A percentile compares a stretch with the other conserved stretches of the same genome.
phyloP scores from a whole-genome alignment of 2,113 vertebrate species.

The Hassar affinis region DNA sequence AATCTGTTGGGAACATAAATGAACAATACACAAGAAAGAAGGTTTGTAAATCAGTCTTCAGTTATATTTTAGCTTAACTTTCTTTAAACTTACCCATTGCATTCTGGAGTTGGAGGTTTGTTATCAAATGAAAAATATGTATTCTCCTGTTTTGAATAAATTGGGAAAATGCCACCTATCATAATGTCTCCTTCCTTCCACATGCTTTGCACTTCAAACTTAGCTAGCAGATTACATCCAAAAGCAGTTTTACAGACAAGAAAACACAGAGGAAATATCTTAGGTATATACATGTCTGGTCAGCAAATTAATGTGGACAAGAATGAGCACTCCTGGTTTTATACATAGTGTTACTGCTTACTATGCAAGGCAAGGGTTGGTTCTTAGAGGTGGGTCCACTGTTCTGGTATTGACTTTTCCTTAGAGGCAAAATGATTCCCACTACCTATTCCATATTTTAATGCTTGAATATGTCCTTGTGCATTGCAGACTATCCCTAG shows the following conservation, averaged over 20 bases:
- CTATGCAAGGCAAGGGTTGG: not conserved
- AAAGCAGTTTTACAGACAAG: constrained; percentile 45
- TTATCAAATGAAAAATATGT: constrained; percentile 52
- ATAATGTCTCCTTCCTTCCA: constrained; percentile 69
- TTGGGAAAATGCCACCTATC: constrained; percentile 74
- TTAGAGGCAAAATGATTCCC: not conserved
- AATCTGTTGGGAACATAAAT: constrained; percentile 57
- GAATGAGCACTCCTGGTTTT: constrained; percentile 11
- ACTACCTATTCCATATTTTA: not conserved
- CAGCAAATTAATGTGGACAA: not conserved
- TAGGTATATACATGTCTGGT: constrained; percentile 24
- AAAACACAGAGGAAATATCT: constrained; percentile 17
- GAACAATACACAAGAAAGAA: not conserved
- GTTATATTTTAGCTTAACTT: not conserved
- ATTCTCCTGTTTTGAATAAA: constrained; percentile 69
- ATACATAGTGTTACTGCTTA: constrained; percentile 9
- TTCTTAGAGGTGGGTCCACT: not conserved
- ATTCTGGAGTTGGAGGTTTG: constrained; percentile 57
- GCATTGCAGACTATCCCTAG: not conserved
- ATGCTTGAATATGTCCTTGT: not conserved
- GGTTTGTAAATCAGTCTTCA: not conserved
- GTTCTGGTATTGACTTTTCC: not conserved
- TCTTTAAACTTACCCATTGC: constrained; percentile 63
- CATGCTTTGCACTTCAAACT: constrained; percentile 63
- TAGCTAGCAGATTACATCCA: constrained; percentile 59